phyloP scores from a whole-genome alignment of 2,888 invertebrate species.

The Mesorhabditis belari region DNA sequence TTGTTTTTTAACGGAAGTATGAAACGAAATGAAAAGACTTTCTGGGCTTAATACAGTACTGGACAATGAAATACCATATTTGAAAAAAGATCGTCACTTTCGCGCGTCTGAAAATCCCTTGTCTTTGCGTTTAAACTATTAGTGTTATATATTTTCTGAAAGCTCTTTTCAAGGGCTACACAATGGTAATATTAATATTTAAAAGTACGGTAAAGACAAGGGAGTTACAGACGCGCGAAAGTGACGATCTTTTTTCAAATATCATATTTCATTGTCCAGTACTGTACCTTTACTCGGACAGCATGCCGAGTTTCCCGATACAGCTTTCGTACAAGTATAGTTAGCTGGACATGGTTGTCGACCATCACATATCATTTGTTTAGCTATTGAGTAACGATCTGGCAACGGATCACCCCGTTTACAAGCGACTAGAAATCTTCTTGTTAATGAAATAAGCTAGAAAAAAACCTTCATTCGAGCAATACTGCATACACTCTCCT shows the following conservation, averaged over 20 bases:
- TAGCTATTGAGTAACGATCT: constrained; percentile 32
- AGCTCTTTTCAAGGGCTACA: no score
- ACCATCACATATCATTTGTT: constrained; percentile 29
- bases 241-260: no score
- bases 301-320: constrained; percentile 27
- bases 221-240: no score
- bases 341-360: constrained; percentile 34
- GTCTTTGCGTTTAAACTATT: no score
- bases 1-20: neutral
- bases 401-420: constrained; percentile 33
- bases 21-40: neutral
- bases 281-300: constrained; percentile 39
- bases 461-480: constrained; percentile 26
- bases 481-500: constrained; percentile 36
- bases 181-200: no score
- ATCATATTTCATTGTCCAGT: no score
- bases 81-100: no score
- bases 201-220: no score
- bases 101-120: no score
- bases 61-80: no score
- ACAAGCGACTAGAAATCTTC: constrained; percentile 28
- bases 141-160: no score
- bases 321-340: constrained; percentile 26
- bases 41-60: constrained; percentile 1
- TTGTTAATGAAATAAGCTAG: neutral